Conservation (phyloP, 1,140 invertebrate species). For the Drosophila arawakana region DNA sequence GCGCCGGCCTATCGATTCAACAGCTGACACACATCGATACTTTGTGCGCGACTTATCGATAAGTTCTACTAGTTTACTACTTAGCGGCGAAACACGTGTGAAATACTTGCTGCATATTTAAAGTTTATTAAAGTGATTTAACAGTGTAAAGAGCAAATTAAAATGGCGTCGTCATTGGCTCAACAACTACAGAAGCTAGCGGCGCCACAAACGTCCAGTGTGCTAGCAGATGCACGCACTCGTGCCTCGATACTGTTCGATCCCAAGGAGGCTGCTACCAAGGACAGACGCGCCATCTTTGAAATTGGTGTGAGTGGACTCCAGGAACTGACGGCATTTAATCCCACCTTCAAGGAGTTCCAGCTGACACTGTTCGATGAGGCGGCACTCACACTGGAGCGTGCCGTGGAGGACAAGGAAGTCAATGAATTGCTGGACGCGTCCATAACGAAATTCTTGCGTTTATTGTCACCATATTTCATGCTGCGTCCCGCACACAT, state of each 20-base stretch:
- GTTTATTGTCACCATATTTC: constrained; percentile 94
- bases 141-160: constrained; percentile 31
- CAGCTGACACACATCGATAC: constrained; percentile 13
- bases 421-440: constrained; percentile 91
- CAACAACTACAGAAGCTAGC: constrained; percentile 92
- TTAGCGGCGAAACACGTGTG: constrained; percentile 36
- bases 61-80: background rate
- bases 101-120: constrained; percentile 9
- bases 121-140: constrained; percentile 9
- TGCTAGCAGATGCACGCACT: constrained; percentile 89
- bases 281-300: constrained; percentile 93
- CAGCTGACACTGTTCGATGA: constrained; percentile 91
- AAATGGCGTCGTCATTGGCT: constrained; percentile 90
- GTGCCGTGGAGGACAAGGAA: constrained; percentile 90
- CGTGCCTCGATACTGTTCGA: constrained; percentile 94
- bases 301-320: constrained; percentile 94
- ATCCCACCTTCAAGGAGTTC: constrained; percentile 90
- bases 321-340: constrained; percentile 90
- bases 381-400: constrained; percentile 90
- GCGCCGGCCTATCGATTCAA: constrained; percentile 2
- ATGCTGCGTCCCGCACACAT: constrained; percentile 93
- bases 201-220: constrained; percentile 90
- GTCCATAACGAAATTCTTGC: constrained; percentile 92
- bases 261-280: constrained; percentile 93
- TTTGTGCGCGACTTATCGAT: constrained; percentile 14